A percentile compares a stretch with the other conserved stretches of the same genome.
These are phyloP conservation scores for Zoroaster sp. DNA, from an alignment of 53 echinoderm and acorn worm genomes.

Conservation along the genomic window DNA sequence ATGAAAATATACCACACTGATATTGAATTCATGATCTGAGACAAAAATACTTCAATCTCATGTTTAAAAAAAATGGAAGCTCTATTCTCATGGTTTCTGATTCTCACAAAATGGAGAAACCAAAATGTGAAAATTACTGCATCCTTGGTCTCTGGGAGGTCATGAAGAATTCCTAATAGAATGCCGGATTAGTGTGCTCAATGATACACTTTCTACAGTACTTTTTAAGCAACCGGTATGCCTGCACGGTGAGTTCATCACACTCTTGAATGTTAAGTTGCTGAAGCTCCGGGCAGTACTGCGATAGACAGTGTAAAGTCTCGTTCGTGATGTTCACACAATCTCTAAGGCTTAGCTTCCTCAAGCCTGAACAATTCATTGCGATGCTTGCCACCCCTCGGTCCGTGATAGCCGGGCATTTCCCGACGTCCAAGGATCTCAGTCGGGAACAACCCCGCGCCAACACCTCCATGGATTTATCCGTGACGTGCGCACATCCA, in stretches of 20 bases:
- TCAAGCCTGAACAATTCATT: slow-evolving; percentile 77
- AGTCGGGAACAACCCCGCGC: slow-evolving; percentile 84
- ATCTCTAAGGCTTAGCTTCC: slow-evolving; percentile 88
- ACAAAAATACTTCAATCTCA: background rate
- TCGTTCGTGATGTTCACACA: slow-evolving; percentile 77
- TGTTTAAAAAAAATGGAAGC: background rate
- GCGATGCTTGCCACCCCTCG: slow-evolving; percentile 74
- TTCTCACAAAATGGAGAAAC: background rate
- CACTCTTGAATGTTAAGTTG: slow-evolving; percentile 98
- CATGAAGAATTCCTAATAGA: slow-evolving; percentile 59
- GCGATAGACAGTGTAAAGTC: slow-evolving; percentile 70
- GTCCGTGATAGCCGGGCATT: slow-evolving; percentile 84
- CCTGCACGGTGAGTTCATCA: slow-evolving; percentile 74
- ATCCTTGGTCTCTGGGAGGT: background rate
- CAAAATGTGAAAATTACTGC: background rate
- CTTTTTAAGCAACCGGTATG: slow-evolving; percentile 78
- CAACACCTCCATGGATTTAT: slow-evolving; percentile 85
- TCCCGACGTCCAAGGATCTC: slow-evolving; percentile 89
- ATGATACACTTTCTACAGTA: slow-evolving; percentile 93
- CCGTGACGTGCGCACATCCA: slow-evolving; percentile 82
- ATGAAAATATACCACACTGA: too few species aligned
- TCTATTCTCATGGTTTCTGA: background rate
- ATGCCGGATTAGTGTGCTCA: slow-evolving; percentile 97
- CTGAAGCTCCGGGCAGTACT: slow-evolving; percentile 89
- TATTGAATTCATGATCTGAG: background rate